Base-by-base conservation (phyloP, 2,888 invertebrate genomes). In the Fragum fragum region DNA sequence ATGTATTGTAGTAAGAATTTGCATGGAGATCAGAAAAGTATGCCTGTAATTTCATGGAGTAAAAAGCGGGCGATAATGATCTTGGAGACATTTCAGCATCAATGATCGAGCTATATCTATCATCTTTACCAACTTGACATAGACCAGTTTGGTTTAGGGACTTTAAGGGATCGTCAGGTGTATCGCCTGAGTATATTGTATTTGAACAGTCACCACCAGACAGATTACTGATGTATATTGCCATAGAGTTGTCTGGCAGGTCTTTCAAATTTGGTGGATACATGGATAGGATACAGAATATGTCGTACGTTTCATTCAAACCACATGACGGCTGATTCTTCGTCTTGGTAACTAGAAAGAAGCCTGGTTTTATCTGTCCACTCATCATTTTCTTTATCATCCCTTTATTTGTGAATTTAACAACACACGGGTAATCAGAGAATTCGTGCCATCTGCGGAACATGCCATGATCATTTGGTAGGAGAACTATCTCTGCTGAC, bases 401-500 rank as follows among this genome's bases (percentile, higher is more conserved):
- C n/a, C 11, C 42, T 36, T 66, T 14, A n/a, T 42, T n/a, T 42
- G 42, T 26, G 5, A 23, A 42, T 21, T 66, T 21, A 14, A 66
- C 42, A 16, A 66, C 23, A 26, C 66, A 66, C 1, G 66, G 66
- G 26, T 66, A 66, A 36, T 66, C 42, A 36, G 66, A 66, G 21
- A 23, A 66, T 42, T 66, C 42, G 18, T 66, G 29, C 66, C 66
- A 66, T 42, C 66, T 42, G 18, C 29, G 42, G n/a, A 42, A 66
- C 23, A 7, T 66, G 18, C 11, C 42, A 42, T 66, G 11, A 26
- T 42, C 21, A 0, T 9, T 39, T 2, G 42, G 23, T 39, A 66
- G 18, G 21, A n/a, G 21, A 2, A 42, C 66, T 21, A 66, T 9
- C 23, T 66, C 36, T 14, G 18, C 39, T 42, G 29, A n/a, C 29